Evolutionary conservation across 1,140 invertebrate genomes (phyloP), one percentile per base, ranked within the genome.

Genomic region (Psix sp.): DNA sequence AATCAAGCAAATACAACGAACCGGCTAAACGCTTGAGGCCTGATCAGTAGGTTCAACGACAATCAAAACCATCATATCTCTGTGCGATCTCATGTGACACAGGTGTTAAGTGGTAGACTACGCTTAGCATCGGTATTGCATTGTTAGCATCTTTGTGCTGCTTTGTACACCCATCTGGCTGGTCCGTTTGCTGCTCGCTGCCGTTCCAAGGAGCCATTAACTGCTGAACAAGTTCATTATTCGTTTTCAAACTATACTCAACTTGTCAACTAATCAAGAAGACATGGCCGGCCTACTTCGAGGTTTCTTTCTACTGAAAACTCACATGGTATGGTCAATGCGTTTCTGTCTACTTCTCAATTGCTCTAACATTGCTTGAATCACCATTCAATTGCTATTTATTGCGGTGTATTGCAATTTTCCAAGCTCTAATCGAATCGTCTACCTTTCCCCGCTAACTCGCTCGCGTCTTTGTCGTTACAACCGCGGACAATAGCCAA

Each of bases 1-100:
- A 20, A 45, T 7, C 9, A 15, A 26, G 17, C n/a, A n/a, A n/a
- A n/a, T n/a, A n/a, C n/a, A n/a, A n/a, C n/a, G n/a, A n/a, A n/a
- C n/a, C n/a, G n/a, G n/a, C n/a, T n/a, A n/a, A n/a, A 43, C 29
- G 31, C 20, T 31, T 49, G 29, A 57, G 26, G 51, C 63, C 52
- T 68, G 39, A 71, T 76, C 54, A 76, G 65, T 65, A 76, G 71
- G 82, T 56, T 76, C 9, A 81, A 86, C 83, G 84, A 87, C 78
- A 81, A 83, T 86, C 86, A 87, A 86, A 79, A 85, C 84, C 81
- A 83, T 87, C 85, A 84, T 85, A 87, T 86, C 85, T 86, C 86
- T 76, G 77, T 83, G 81, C 81, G 83, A 82, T 83, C 84, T 85
- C 82, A 81, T 84, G 83, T 85, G 81, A 87, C 82, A 85, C 82